Percentiles rank a stretch among this genome's conserved stretches.
These are phyloP conservation scores for Choloepus didactylus DNA, from an alignment of 2,797 vertebrate genomes.

Conservation along the genomic window DNA sequence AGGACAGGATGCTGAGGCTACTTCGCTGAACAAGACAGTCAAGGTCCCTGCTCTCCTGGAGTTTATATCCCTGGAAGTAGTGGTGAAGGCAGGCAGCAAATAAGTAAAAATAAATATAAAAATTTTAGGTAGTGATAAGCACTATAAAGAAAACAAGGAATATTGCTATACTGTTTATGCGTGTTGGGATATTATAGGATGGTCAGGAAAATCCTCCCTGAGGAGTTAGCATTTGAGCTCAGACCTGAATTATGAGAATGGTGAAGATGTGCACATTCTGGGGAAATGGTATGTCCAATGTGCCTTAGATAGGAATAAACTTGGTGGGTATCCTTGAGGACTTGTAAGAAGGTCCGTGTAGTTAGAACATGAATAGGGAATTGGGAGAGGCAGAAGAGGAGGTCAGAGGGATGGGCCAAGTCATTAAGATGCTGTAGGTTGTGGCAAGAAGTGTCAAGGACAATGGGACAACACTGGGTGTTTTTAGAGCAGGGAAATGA, in stretches of 20 bases:
- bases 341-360: neutral
- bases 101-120: conserved; percentile 2
- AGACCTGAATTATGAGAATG: neutral
- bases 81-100: neutral
- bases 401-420: neutral
- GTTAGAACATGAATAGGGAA: neutral
- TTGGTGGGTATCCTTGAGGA: neutral
- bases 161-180: neutral
- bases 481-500: neutral
- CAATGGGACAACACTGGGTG: fast-evolving
- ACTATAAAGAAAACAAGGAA: neutral
- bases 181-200: neutral
- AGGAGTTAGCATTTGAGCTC: neutral
- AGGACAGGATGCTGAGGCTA: neutral
- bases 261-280: neutral
- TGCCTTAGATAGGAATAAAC: neutral
- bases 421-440: neutral
- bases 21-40: neutral
- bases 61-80: neutral
- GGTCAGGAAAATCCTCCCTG: neutral
- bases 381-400: neutral
- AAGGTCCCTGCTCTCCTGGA: neutral
- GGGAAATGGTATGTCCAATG: neutral
- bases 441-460: neutral
- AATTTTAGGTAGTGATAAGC: neutral